A percentile compares a stretch with the other conserved stretches of the same genome.
Evolutionary conservation across 2,888 invertebrate species (phyloP).

Genomic region (Spialia ferax): DNA sequence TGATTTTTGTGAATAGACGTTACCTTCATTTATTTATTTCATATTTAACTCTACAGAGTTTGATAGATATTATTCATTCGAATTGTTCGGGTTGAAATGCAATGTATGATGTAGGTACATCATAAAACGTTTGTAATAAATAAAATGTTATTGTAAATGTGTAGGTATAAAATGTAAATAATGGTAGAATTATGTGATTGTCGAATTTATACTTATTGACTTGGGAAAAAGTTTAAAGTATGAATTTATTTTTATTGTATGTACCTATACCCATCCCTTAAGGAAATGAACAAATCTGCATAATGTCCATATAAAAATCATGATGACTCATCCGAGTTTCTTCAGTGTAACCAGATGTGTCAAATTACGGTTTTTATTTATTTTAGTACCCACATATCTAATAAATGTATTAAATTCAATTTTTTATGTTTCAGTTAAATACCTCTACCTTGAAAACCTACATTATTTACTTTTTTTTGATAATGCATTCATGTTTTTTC

Average conservation of each 20-base stretch:
- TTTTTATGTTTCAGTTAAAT: neutral
- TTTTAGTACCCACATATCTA: conserved; percentile 62
- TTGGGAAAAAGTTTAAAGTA: conserved; percentile 40
- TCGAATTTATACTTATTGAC: conserved; percentile 33
- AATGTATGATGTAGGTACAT: conserved; percentile 31
- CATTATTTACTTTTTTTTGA: too few species aligned
- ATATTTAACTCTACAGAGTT: neutral
- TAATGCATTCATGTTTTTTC: too few species aligned
- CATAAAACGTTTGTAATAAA: conserved; percentile 20
- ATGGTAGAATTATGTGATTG: conserved; percentile 23
- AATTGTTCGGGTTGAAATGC: neutral
- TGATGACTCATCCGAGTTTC: conserved; percentile 38
- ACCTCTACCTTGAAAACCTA: too few species aligned
- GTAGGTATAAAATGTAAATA: conserved; percentile 38
- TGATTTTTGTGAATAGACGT: conserved; percentile 62
- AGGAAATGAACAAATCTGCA: conserved; percentile 22
- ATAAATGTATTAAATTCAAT: conserved; percentile 56
- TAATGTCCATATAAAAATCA: conserved; percentile 5
- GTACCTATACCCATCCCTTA: conserved; percentile 15
- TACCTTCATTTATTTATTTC: conserved; percentile 4
- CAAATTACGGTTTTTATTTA: conserved; percentile 70
- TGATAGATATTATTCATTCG: conserved; percentile 1
- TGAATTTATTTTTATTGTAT: conserved; percentile 41
- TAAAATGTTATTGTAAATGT: conserved; percentile 27
- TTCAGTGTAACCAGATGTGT: conserved; percentile 55